Conservation (phyloP, 1,140 invertebrate species). For the Pachyrhynchus sulphureomaculatus region DNA sequence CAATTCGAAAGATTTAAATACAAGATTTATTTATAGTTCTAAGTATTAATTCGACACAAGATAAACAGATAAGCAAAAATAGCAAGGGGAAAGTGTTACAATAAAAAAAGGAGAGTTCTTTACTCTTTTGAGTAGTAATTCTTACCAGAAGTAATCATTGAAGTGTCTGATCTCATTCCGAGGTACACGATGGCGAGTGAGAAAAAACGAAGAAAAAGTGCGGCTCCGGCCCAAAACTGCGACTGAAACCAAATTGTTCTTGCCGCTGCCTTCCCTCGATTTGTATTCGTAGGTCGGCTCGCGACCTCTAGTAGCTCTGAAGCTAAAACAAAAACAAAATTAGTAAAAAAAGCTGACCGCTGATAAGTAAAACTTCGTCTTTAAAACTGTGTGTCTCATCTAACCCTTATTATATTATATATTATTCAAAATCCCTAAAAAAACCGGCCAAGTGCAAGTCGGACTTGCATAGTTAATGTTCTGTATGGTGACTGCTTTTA, state of each 20-base stretch:
- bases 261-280: constrained; percentile 53
- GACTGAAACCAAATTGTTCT: constrained; percentile 66
- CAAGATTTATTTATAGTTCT: too few relatives aligned
- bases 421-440: too few relatives aligned
- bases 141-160: constrained; percentile 44
- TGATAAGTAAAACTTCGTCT: too few relatives aligned
- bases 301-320: constrained; percentile 44
- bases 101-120: too few relatives aligned
- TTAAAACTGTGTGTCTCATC: too few relatives aligned
- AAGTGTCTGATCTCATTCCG: constrained; percentile 55
- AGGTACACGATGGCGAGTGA: constrained; percentile 68
- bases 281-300: constrained; percentile 55
- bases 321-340: constrained; percentile 28
- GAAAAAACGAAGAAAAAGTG: constrained; percentile 65
- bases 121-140: constrained; percentile 24
- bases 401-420: too few relatives aligned
- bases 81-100: too few relatives aligned
- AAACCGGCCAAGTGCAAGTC: too few relatives aligned
- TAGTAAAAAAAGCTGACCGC: not conserved
- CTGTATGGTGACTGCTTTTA: too few relatives aligned
- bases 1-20: too few relatives aligned
- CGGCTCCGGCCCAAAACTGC: constrained; percentile 60
- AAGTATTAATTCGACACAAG: not conserved
- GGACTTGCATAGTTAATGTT: too few relatives aligned
- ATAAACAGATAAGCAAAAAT: not conserved